Evolutionary conservation across 2,888 invertebrate species (phyloP), one percentile per base, ranked within the genome.

Genomic region (Sminthurinus aureus): DNA sequence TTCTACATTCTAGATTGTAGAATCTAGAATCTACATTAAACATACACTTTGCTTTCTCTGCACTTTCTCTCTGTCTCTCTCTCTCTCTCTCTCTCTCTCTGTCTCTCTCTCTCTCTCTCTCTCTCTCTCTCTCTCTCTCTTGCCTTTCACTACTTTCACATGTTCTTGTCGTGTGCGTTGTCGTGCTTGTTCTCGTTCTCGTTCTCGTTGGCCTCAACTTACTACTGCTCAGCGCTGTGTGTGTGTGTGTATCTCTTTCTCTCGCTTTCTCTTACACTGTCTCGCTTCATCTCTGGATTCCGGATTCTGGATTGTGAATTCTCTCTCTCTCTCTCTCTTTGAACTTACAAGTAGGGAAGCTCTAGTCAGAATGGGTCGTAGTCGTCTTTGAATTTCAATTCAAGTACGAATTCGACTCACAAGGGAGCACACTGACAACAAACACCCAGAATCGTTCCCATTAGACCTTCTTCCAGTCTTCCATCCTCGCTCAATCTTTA

Each of bases 401-500:
- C 38, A 38, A 38, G 38, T 38, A 38, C 38, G 38, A 38, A 38
- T 38, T 38, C 38, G 38, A 38, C 75, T 52, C 51, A n/a, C 66
- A 18, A 38, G 50, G 52, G 26, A 22, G 51, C 52, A 51, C 80
- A 80, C 73, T 80, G 52, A 50, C 80, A 80, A 80, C 80, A 80
- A 80, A 80, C 73, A 80, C 71, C 80, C 80, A 73, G 73, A 80
- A 80, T 71, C 73, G 73, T 69, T 71, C 71, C 73, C 73, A 66
- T 79, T 79, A 26, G 67, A 75, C 75, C 52, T 52, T 20, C 76
- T 13, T 22, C 24, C 24, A 52, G 8, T 15, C 77, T 22, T 76
- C 58, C 76, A 24, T 38, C 77, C 24, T 79, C 66, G 20, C 71
- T 26, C 71, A 38, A 67, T 79, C 76, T 66, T 66, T 67, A 67